Evolutionary conservation across 2,113 vertebrate genomes (phyloP).

Genomic region (Rana temporaria): DNA sequence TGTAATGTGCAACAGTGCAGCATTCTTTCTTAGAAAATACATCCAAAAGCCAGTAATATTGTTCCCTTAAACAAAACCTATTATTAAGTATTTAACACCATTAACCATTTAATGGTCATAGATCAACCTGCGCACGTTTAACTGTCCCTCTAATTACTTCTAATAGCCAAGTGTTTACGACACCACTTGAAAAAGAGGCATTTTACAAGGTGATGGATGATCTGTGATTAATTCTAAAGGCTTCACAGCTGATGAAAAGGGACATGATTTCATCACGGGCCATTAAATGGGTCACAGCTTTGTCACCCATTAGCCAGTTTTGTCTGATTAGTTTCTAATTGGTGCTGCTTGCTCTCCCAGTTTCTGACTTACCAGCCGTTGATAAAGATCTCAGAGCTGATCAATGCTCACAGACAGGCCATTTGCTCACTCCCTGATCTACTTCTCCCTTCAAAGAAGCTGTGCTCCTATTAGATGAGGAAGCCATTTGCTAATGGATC

Average conservation of each 20-base stretch:
- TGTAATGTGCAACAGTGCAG: too few species aligned
- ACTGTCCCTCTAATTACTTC: slow-evolving; percentile 50
- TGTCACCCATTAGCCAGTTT: slow-evolving; percentile 54
- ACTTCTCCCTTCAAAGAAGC: slow-evolving; percentile 7
- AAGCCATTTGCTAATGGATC: slow-evolving; percentile 48
- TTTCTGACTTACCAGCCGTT: background rate
- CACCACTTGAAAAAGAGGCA: slow-evolving; percentile 34
- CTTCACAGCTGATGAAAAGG: slow-evolving; percentile 52
- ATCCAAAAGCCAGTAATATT: background rate
- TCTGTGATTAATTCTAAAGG: slow-evolving; percentile 56
- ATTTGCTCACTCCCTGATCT: slow-evolving; percentile 40
- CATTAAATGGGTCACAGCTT: slow-evolving; percentile 57
- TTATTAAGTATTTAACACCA: slow-evolving; percentile 13
- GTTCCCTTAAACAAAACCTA: slow-evolving; percentile 31
- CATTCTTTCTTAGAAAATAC: too few species aligned
- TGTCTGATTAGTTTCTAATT: slow-evolving; percentile 59
- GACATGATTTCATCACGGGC: slow-evolving; percentile 57
- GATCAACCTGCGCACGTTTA: slow-evolving; percentile 34
- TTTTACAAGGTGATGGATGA: slow-evolving; percentile 57
- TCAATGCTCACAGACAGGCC: slow-evolving; percentile 52
- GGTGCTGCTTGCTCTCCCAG: slow-evolving; percentile 27
- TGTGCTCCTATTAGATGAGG: slow-evolving; percentile 24
- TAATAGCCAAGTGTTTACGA: slow-evolving; percentile 46
- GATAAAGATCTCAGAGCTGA: slow-evolving; percentile 55
- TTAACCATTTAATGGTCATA: slow-evolving; percentile 30